phyloP scores from a whole-genome alignment of 2,797 vertebrate genomes.

The Aselliscus stoliczkanus region DNA sequence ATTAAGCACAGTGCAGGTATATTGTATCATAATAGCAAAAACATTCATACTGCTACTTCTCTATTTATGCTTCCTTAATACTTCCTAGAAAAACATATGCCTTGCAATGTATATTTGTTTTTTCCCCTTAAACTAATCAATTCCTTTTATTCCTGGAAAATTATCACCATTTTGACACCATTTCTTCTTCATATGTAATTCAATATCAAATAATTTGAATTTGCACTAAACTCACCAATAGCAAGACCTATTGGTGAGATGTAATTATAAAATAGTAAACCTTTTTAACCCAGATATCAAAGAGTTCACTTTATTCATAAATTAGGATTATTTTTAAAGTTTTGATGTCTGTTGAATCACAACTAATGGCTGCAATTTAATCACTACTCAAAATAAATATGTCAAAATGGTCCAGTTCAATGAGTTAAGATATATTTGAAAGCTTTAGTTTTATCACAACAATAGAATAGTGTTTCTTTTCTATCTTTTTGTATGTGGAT shows the following conservation, averaged over 20 bases:
- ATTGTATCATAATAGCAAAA: not conserved
- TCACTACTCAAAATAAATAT: not conserved
- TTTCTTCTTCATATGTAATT: not conserved
- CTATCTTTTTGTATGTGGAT: not conserved
- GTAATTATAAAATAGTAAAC: not conserved
- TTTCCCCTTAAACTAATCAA: not conserved
- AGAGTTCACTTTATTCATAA: not conserved
- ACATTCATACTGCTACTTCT: not conserved
- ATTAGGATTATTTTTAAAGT: not conserved
- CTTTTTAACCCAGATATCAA: not conserved
- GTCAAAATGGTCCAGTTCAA: not conserved
- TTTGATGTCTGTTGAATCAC: not conserved
- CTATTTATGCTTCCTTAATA: not conserved
- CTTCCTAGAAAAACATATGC: not conserved
- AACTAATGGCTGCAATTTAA: not conserved
- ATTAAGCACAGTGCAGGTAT: not conserved
- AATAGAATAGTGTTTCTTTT: not conserved
- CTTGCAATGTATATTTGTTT: not conserved
- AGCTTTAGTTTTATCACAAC: not conserved
- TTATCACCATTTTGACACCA: not conserved
- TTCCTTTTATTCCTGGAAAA: not conserved
- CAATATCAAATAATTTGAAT: slow-evolving; percentile 53
- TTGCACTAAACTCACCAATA: slow-evolving; percentile 23
- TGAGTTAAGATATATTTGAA: not conserved
- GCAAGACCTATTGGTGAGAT: slow-evolving; percentile 51